Evolutionary conservation across 2,888 invertebrate species (phyloP), one percentile per base, ranked within the genome.

Genomic region (Hermaeophaga mercurialis): DNA sequence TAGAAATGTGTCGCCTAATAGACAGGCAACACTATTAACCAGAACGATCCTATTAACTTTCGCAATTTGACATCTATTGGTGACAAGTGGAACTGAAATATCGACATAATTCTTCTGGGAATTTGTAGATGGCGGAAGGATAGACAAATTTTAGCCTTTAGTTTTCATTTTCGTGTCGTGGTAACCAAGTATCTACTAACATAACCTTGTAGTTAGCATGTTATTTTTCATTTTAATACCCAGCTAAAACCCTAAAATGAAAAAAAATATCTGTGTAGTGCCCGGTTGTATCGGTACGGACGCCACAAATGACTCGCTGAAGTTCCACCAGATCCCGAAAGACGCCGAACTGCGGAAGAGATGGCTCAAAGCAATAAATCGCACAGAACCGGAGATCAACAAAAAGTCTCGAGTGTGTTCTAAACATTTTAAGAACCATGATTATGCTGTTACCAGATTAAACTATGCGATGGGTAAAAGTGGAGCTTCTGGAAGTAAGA

Each of bases 351-450:
- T 52, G 34, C 78, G 71, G 65, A 48, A 44, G 38, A 57, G 56
- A 41, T 59, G 62, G 56, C 66, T 86, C 22, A 85, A 80, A 66
- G 82, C 93, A 8, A 87, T 94, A 43, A 93, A 58, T 24, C 56
- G 53, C 19, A 56, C 54, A 9, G 61, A 64, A 46, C 54, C 47
- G 33, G 61, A 64, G 53, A 39, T 64, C 46, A 48, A 56, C 44
- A 64, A 64, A 57, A 61, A 58, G 22, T 55, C 59, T 17, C 58
- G 49, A 58, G 58, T 64, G 44, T 64, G 63, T 55, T 61, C 59
- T 18, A 60, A 55, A 45, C 63, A 64, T 56, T 64, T 64, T 48
- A 55, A 54, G 36, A 59, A 44, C 12, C 47, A 56, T 5, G 63
- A 64, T 41, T 64, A 56, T 24, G 52, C 55, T 12, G 48, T 61